Conservation (phyloP, 1,140 invertebrate species). For the Xylocopa sonorina region DNA sequence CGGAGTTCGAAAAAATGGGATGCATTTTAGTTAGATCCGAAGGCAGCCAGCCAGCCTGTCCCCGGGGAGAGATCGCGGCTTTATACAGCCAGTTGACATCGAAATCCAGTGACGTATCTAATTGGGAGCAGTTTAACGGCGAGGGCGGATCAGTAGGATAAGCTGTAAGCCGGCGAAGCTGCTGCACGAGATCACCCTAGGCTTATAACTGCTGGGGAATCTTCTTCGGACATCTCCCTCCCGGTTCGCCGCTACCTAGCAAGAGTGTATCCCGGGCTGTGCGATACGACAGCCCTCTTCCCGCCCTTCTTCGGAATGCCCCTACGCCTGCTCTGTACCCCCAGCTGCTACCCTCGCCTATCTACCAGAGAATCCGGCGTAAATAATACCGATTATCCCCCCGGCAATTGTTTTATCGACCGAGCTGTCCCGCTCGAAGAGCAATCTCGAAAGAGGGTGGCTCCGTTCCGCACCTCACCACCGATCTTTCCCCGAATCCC, state of each 20-base stretch:
- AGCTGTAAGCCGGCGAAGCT: constrained; percentile 73
- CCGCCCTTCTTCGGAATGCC: background rate
- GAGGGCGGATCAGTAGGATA: constrained; percentile 69
- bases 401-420: constrained; percentile 81
- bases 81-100: constrained; percentile 69
- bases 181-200: constrained; percentile 73
- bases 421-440: constrained; percentile 67
- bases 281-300: constrained; percentile 39
- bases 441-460: constrained; percentile 56
- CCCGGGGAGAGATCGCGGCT: constrained; percentile 40
- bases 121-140: constrained; percentile 79
- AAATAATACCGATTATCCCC: constrained; percentile 81
- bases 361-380: constrained; percentile 79
- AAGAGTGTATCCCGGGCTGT: constrained; percentile 29
- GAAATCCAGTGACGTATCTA: constrained; percentile 81
- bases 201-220: constrained; percentile 75
- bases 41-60: constrained; percentile 11
- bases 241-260: background rate
- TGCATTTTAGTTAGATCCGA: background rate
- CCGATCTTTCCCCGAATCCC: constrained; percentile 49
- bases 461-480: constrained; percentile 42
- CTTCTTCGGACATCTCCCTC: constrained; percentile 59
- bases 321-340: constrained; percentile 23
- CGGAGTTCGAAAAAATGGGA: too few relatives aligned
- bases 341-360: constrained; percentile 62